phyloP scores from a whole-genome alignment of 2,888 invertebrate genomes.

The Eilema depressum region DNA sequence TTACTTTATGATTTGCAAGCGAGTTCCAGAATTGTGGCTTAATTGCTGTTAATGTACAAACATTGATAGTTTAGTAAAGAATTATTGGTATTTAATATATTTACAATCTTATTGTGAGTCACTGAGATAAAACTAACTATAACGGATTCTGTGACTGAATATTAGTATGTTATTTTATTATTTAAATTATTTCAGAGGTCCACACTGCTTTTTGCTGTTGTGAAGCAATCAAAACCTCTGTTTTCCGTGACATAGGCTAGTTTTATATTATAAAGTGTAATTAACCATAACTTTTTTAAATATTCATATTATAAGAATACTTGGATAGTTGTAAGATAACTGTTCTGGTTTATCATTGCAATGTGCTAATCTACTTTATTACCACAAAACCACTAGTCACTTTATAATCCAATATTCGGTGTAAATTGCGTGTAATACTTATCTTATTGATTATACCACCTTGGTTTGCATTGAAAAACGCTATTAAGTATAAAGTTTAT shows the following conservation, averaged over 20 bases:
- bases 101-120: background rate
- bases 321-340: too few relatives aligned
- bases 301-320: too few relatives aligned
- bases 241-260: too few relatives aligned
- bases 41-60: background rate
- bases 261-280: too few relatives aligned
- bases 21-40: background rate
- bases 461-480: too few relatives aligned
- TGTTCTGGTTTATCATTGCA: background rate
- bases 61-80: slow-evolving; percentile 1
- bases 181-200: background rate
- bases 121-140: background rate
- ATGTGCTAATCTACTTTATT: background rate
- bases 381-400: background rate
- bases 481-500: too few relatives aligned
- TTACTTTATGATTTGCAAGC: slow-evolving; percentile 9
- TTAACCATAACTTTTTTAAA: too few relatives aligned
- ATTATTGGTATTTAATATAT: background rate
- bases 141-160: background rate
- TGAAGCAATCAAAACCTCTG: too few relatives aligned
- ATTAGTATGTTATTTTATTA: too few relatives aligned
- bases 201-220: background rate
- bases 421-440: background rate
- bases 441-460: too few relatives aligned
- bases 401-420: background rate